Evolutionary conservation across 2,113 vertebrate species (phyloP).

Genomic region (Mellivora capensis): DNA sequence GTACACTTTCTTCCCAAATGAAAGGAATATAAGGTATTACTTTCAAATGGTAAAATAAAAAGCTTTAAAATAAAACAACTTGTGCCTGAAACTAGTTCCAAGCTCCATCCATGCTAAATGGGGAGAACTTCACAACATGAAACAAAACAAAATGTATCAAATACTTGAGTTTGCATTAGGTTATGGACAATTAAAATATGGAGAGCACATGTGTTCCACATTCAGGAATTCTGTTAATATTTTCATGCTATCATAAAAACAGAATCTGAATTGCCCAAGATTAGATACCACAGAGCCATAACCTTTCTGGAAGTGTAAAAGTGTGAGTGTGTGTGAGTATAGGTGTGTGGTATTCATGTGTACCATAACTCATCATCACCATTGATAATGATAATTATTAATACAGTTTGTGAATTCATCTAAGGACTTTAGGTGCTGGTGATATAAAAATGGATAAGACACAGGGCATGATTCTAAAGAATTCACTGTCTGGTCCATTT

Average conservation of each 20-base stretch:
- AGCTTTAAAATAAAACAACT: conserved; percentile 2
- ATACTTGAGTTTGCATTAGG: background rate
- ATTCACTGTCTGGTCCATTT: background rate
- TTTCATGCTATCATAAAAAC: background rate
- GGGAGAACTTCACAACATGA: background rate
- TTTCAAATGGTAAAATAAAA: conserved; percentile 52
- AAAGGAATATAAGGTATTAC: conserved; percentile 50
- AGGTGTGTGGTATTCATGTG: background rate
- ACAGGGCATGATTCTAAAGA: background rate
- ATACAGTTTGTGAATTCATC: background rate
- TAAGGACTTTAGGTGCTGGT: background rate
- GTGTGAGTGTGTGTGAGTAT: background rate
- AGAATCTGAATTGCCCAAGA: background rate
- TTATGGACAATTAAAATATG: conserved; percentile 14
- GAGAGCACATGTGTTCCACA: background rate
- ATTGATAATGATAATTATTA: background rate
- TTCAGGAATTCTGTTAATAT: background rate
- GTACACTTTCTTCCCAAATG: conserved; percentile 30
- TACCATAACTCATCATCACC: background rate
- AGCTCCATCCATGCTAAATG: background rate
- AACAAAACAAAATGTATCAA: background rate
- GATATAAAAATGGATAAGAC: background rate
- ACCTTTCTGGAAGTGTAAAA: background rate
- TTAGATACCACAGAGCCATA: background rate
- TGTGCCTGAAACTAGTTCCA: background rate